These are phyloP conservation scores for Caenorhabditis zanzibari DNA, from an alignment of 2,888 invertebrate species.

Conservation along the genomic window DNA sequence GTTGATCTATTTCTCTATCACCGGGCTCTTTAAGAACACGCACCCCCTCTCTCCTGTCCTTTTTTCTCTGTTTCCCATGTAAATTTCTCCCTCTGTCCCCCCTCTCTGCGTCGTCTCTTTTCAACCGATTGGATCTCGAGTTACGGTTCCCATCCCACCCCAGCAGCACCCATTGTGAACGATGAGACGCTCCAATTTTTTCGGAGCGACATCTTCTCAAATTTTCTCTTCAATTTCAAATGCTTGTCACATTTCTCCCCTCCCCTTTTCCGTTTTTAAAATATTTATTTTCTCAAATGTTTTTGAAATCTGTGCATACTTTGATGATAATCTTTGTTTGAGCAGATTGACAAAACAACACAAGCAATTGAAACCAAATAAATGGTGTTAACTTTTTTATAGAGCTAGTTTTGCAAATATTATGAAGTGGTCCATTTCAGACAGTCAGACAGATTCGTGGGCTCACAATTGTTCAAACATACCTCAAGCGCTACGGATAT, in stretches of 20 bases:
- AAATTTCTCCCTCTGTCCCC: constrained; percentile 17
- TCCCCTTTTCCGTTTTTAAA: not conserved
- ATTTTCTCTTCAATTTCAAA: constrained; percentile 5
- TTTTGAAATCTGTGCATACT: not conserved
- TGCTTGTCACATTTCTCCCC: constrained; percentile 20
- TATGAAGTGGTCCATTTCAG: too few species aligned
- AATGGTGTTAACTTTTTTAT: constrained; percentile 39
- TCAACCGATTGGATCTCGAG: constrained; percentile 68
- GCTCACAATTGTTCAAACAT: too few species aligned
- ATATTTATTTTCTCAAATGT: constrained; percentile 18
- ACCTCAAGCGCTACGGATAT: too few species aligned
- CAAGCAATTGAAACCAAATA: constrained; percentile 29
- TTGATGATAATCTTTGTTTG: constrained; percentile 1
- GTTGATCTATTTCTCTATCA: constrained; percentile 12
- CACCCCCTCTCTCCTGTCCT: constrained; percentile 4
- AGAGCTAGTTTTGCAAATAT: too few species aligned
- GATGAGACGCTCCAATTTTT: constrained; percentile 1
- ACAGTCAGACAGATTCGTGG: too few species aligned
- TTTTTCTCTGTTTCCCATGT: constrained; percentile 24
- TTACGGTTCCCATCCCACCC: constrained; percentile 63
- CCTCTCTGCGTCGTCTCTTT: constrained; percentile 24
- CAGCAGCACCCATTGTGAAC: constrained; percentile 15
- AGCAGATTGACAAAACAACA: constrained; percentile 9
- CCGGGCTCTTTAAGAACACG: constrained; percentile 41
- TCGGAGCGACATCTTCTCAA: constrained; percentile 15